Percentiles rank a stretch among this genome's conserved stretches.
phyloP scores from a whole-genome alignment of 2,888 invertebrate species.

The Mesorhabditis belari region DNA sequence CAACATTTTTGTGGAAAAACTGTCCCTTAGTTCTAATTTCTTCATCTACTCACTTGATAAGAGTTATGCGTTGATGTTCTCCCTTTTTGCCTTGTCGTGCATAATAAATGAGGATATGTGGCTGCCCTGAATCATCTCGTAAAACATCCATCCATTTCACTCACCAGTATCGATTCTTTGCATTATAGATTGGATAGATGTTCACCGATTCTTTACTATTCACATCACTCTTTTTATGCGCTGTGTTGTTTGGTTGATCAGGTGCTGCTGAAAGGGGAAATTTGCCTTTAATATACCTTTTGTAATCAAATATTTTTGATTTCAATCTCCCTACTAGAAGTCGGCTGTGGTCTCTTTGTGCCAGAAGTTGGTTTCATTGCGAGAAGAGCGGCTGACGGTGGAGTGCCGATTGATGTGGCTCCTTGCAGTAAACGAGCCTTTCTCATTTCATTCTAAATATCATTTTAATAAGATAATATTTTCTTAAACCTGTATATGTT shows the following conservation, averaged over 20 bases:
- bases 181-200: constrained; percentile 44
- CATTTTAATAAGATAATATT: not conserved
- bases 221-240: constrained; percentile 51
- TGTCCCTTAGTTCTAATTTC: not conserved
- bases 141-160: not conserved
- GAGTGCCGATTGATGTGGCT: constrained; percentile 33
- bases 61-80: constrained; percentile 38
- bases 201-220: constrained; percentile 44
- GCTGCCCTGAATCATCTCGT: constrained; percentile 41
- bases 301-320: not conserved
- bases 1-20: too few relatives aligned
- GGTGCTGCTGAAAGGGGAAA: not conserved
- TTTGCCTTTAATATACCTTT: not conserved
- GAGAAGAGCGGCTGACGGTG: constrained; percentile 41
- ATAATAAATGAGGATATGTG: constrained; percentile 49
- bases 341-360: constrained; percentile 40
- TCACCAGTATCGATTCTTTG: constrained; percentile 23
- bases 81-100: constrained; percentile 50
- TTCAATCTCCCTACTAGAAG: constrained; percentile 15
- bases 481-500: constrained; percentile 37
- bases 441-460: constrained; percentile 39
- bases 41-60: constrained; percentile 18
- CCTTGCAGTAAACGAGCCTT: constrained; percentile 44
- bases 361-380: constrained; percentile 51
- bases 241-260: constrained; percentile 35